These are phyloP conservation scores for Chloebia gouldiae DNA, from an alignment of 2,113 vertebrate species.

Conservation along the genomic window DNA sequence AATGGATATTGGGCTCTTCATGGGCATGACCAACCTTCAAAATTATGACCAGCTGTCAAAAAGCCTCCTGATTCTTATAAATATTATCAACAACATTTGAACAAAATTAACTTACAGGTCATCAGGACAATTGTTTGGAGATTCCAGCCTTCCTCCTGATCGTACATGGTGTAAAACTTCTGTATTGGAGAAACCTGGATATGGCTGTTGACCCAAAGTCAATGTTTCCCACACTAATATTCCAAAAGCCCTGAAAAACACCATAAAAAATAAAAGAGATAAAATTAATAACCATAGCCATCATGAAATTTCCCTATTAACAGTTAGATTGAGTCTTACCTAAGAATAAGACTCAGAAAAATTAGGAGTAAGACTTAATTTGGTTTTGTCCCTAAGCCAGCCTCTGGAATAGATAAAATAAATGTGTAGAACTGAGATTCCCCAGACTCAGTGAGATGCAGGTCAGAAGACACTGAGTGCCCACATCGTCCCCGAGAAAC, in stretches of 20 bases:
- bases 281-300: neutral
- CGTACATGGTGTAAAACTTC: conserved; percentile 76
- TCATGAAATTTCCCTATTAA: neutral
- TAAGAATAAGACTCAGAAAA: neutral
- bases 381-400: neutral
- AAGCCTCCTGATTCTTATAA: neutral
- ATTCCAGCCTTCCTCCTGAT: conserved; percentile 70
- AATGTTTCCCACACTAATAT: conserved; percentile 79
- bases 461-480: neutral
- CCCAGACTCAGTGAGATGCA: neutral
- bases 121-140: conserved; percentile 74
- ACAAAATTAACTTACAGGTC: conserved; percentile 70
- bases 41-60: neutral
- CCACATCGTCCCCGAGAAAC: neutral
- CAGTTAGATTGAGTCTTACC: neutral
- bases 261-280: neutral
- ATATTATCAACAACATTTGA: neutral
- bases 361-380: neutral
- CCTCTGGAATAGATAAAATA: neutral
- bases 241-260: conserved; percentile 75
- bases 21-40: neutral
- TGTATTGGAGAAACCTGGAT: conserved; percentile 77
- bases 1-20: neutral
- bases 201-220: conserved; percentile 79
- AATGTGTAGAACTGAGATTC: neutral